Evolutionary conservation across 2,113 vertebrate genomes (phyloP), one percentile per base, ranked within the genome.

Genomic region (Porphyrio hochstetteri): DNA sequence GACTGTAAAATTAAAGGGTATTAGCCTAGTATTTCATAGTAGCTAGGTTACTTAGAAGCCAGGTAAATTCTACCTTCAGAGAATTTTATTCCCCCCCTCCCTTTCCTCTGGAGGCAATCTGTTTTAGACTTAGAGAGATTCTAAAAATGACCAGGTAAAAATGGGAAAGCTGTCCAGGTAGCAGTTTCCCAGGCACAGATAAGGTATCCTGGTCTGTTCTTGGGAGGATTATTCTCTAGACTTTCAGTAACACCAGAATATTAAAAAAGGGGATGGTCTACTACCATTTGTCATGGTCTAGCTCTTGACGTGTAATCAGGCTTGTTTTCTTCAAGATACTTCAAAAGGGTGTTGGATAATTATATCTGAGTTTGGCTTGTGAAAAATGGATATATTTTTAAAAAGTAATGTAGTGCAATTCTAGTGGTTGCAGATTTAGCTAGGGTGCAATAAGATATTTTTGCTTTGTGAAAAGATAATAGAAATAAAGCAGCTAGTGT

Each of bases 31-130:
- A 68, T 90, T 88, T 61, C 44, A 2, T n/a, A 52, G 23, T 65
- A 77, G 31, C 29, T 65, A 11, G 31, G 27, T 28, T 65, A 35
- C 83, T 96, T 81, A 78, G 72, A 94, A 91, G 55, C 33, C 25
- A 71, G n/a, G 63, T 74, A 28, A 89, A 9, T 72, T 88, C 76
- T 92, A 84, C 57, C 12, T 76, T 69, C 7, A n/a, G 53, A 80
- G 7, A 1, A 12, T 25, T 25, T 52, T 14, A 25, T 25, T 52
- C 7, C 50, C 3, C 48, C 48, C 48, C 21, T 3, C 4, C 33
- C 25, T 4, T 31, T 5, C 11, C 53, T 10, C 5, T 82, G 28
- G 14, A 78, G 6, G 29, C 19, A 80, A 20, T 82, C 61, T 81
- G 11, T 16, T 88, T 59, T n/a, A 70, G 71, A 70, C 87, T 74